These are phyloP conservation scores for Acleris holmiana DNA, from an alignment of 2,888 invertebrate species.

Conservation along the genomic window DNA sequence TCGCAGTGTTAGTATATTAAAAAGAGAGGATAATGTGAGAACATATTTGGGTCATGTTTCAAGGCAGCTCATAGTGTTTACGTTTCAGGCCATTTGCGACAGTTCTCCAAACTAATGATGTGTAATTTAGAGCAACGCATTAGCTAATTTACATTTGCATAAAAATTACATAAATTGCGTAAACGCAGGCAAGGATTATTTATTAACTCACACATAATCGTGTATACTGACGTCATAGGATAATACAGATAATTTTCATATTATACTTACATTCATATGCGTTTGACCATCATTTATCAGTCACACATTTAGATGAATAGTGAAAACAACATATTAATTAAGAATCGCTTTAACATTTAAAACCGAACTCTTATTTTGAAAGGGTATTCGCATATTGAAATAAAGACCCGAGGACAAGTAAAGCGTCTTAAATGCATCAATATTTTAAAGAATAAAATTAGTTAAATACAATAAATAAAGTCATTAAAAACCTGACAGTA, in stretches of 20 bases:
- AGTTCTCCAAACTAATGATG: slow-evolving; percentile 54
- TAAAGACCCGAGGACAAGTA: no score
- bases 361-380: no score
- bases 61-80: slow-evolving; percentile 52
- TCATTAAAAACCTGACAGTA: no score
- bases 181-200: not conserved
- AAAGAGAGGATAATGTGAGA: slow-evolving; percentile 38
- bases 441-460: no score
- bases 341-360: no score
- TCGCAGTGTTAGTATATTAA: slow-evolving; percentile 19
- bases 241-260: not conserved
- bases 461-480: no score
- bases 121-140: slow-evolving; percentile 45
- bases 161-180: slow-evolving; percentile 29
- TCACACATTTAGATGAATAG: no score
- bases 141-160: slow-evolving; percentile 23
- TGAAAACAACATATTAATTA: no score
- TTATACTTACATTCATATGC: no score
- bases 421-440: no score
- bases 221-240: not conserved
- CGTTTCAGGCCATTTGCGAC: slow-evolving; percentile 58
- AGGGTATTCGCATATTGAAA: no score
- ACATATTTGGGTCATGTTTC: slow-evolving; percentile 64
- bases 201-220: not conserved
- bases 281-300: no score